phyloP scores from a whole-genome alignment of 2,888 invertebrate species.

The Lacanobia wlatinum region DNA sequence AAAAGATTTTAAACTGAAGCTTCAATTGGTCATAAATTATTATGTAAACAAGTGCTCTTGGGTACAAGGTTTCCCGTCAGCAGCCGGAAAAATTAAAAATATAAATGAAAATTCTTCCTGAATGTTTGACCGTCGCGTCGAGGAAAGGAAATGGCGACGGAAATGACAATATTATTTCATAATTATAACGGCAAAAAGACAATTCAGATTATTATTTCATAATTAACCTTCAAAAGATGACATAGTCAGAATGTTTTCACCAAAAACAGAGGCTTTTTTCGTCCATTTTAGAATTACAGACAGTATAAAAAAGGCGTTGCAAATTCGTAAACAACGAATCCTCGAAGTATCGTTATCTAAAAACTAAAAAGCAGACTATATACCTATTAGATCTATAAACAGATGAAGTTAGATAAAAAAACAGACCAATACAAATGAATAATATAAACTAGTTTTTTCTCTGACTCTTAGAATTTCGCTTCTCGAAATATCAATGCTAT shows the following conservation, averaged over 20 bases:
- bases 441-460: conserved; percentile 46
- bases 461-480: conserved; percentile 20
- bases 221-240: conserved; percentile 13
- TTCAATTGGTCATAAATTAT: conserved; percentile 15
- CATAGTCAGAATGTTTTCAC: conserved; percentile 20
- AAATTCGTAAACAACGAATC: conserved; percentile 54
- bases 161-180: conserved; percentile 39
- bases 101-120: not conserved
- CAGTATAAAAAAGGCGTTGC: conserved; percentile 55
- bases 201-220: conserved; percentile 26
- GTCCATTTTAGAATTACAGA: too few relatives aligned
- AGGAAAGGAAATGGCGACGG: conserved; percentile 12
- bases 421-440: conserved; percentile 14
- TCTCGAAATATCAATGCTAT: conserved; percentile 17
- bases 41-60: not conserved
- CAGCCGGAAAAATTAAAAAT: conserved; percentile 2
- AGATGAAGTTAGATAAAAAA: conserved; percentile 45
- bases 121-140: not conserved
- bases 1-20: not conserved
- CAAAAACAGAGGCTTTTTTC: too few relatives aligned
- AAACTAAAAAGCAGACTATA: conserved; percentile 45
- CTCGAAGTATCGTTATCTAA: conserved; percentile 37
- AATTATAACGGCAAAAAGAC: conserved; percentile 35
- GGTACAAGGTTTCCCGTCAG: not conserved
- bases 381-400: conserved; percentile 41